Conservation (phyloP, 2,888 invertebrate species). For the Leistus spinibarbis region DNA sequence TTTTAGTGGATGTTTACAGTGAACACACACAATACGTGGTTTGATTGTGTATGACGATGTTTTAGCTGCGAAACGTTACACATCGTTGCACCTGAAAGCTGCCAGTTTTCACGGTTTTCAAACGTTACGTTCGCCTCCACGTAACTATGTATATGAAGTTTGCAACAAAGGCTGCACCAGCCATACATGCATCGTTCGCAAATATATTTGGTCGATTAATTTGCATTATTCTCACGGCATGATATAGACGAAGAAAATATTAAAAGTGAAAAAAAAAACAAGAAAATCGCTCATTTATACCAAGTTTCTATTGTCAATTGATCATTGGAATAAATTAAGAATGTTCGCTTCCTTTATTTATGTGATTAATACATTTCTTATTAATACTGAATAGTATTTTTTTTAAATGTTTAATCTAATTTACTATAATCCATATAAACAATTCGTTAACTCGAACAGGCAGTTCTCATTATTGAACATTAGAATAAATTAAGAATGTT, state of each 20-base stretch:
- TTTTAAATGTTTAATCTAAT: too few species aligned
- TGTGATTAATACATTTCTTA: too few species aligned
- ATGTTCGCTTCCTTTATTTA: background rate
- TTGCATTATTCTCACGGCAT: background rate
- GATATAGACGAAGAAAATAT: too few species aligned
- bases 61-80: background rate
- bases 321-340: background rate
- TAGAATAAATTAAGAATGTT: background rate
- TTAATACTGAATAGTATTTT: too few species aligned
- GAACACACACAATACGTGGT: background rate
- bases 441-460: too few species aligned
- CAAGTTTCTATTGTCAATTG: too few species aligned
- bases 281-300: too few species aligned
- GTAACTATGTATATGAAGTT: too few species aligned
- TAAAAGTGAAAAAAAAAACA: too few species aligned
- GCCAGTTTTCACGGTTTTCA: constrained; percentile 4
- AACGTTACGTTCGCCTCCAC: background rate
- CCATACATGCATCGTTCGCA: background rate
- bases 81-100: background rate
- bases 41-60: background rate
- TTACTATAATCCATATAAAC: too few species aligned
- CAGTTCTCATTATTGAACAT: too few species aligned
- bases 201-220: background rate
- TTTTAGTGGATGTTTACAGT: background rate
- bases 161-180: background rate